A percentile compares a stretch with the other conserved stretches of the same genome.
phyloP scores from a whole-genome alignment of 2,888 invertebrate genomes.

The Phengaris arion region DNA sequence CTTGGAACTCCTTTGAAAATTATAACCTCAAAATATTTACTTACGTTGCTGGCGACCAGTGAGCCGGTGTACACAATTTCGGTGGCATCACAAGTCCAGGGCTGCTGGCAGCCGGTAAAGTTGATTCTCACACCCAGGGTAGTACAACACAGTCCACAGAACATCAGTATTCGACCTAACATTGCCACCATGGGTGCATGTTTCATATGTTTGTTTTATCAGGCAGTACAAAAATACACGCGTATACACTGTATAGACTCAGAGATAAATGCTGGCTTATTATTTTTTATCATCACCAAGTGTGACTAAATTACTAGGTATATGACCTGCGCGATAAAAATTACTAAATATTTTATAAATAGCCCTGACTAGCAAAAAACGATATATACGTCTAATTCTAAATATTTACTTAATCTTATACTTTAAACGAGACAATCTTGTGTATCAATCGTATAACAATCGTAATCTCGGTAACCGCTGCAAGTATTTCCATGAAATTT shows the following conservation, averaged over 20 bases:
- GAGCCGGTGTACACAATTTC: slow-evolving; percentile 65
- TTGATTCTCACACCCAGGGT: slow-evolving; percentile 58
- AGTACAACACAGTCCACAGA: slow-evolving; percentile 43
- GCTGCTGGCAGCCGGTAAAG: slow-evolving; percentile 64
- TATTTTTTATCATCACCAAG: too few relatives aligned
- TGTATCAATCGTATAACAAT: too few relatives aligned
- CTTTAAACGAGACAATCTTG: too few relatives aligned
- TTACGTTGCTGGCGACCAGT: slow-evolving; percentile 55
- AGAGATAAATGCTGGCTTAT: slow-evolving; percentile 42
- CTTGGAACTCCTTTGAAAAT: not conserved
- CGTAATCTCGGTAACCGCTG: too few relatives aligned
- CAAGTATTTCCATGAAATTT: too few relatives aligned
- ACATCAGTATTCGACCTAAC: slow-evolving; percentile 43
- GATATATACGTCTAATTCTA: not conserved
- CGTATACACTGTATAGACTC: not conserved
- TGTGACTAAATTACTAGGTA: too few relatives aligned
- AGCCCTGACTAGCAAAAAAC: not conserved
- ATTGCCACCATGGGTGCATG: slow-evolving; percentile 43
- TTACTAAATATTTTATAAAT: slow-evolving; percentile 11
- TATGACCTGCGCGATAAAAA: slow-evolving; percentile 35
- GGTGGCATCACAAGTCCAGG: slow-evolving; percentile 67
- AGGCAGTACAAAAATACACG: slow-evolving; percentile 49
- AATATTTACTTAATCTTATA: not conserved
- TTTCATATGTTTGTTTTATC: slow-evolving; percentile 41
- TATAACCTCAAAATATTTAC: slow-evolving; percentile 41